Conservation (phyloP, 2,888 invertebrate genomes). For the Cephalotes varians region DNA sequence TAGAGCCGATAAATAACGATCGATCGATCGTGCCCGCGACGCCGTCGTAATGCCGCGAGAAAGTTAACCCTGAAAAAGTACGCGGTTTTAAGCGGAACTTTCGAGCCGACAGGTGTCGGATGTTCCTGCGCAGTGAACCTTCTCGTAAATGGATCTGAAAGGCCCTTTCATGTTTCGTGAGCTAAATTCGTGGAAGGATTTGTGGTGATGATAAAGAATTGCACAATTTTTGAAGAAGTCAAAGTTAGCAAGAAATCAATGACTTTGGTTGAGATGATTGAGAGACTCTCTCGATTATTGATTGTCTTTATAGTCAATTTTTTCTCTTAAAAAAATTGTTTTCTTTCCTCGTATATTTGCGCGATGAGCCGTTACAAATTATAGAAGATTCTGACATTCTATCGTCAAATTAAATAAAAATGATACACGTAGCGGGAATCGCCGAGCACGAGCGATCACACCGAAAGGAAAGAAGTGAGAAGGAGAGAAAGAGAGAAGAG, state of each 20-base stretch:
- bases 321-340: background rate
- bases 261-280: background rate
- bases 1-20: slow-evolving; percentile 82
- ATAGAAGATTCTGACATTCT: background rate
- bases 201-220: background rate
- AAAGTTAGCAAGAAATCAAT: background rate
- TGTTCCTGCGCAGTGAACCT: slow-evolving; percentile 33
- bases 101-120: slow-evolving; percentile 55
- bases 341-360: background rate
- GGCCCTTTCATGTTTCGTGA: slow-evolving; percentile 11
- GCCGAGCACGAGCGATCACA: background rate
- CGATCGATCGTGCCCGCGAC: slow-evolving; percentile 69
- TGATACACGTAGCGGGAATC: background rate
- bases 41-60: slow-evolving; percentile 55
- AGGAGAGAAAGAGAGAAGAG: slow-evolving; percentile 43
- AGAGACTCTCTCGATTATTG: background rate
- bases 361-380: background rate
- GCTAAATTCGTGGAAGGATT: slow-evolving; percentile 17
- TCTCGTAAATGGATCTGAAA: slow-evolving; percentile 13
- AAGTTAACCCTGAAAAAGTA: slow-evolving; percentile 16
- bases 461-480: background rate
- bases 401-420: background rate
- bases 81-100: slow-evolving; percentile 25
- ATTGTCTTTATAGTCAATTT: background rate
- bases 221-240: background rate